Evolutionary conservation across 1,140 invertebrate genomes (phyloP).

Genomic region (Pentalonia nigronervosa): DNA sequence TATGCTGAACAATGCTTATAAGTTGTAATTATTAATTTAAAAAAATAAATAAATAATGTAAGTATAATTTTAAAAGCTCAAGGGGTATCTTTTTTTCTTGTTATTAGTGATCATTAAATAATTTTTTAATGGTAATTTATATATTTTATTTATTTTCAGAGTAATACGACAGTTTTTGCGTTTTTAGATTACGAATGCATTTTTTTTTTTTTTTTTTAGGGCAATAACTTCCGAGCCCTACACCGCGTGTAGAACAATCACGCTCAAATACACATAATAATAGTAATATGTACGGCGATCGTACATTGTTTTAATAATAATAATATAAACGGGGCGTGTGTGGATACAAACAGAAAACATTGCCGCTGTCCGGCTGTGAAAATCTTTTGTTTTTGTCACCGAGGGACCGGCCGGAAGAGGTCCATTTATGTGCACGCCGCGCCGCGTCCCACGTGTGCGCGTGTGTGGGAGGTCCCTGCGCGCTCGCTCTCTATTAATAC

Average conservation of each 20-base stretch:
- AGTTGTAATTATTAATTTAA: not conserved
- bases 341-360: not conserved
- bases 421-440: slow-evolving; percentile 43
- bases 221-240: not conserved
- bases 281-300: not conserved
- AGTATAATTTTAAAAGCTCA: not conserved
- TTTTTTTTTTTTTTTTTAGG: not conserved
- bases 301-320: not conserved
- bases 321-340: not conserved
- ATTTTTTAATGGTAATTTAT: no score
- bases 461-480: slow-evolving; percentile 45
- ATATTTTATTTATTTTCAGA: no score
- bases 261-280: not conserved
- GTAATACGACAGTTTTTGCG: not conserved
- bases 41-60: not conserved
- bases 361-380: not conserved
- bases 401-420: slow-evolving; percentile 45
- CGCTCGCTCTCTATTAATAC: slow-evolving; percentile 53
- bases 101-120: not conserved
- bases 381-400: slow-evolving; percentile 33
- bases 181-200: not conserved
- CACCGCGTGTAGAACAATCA: not conserved
- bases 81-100: not conserved
- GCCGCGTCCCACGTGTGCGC: not conserved
- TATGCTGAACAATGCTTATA: not conserved